Evolutionary conservation across 2,797 vertebrate genomes (phyloP).

Genomic region (Syngnathus acus): DNA sequence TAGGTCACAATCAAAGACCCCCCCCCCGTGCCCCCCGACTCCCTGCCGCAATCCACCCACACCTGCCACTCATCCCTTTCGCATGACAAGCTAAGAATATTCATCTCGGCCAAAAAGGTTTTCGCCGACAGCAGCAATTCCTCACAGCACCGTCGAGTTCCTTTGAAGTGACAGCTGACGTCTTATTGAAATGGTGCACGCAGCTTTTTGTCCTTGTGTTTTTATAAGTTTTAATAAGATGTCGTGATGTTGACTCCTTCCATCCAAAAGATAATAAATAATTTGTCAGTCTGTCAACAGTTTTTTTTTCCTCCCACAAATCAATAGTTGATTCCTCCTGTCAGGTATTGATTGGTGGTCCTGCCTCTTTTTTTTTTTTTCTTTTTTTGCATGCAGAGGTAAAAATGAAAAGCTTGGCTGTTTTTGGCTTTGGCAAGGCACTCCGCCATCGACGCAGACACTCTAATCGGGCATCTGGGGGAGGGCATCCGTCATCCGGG

Average conservation of each 20-base stretch:
- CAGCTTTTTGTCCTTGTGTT: background rate
- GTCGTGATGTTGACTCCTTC: background rate
- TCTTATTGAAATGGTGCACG: background rate
- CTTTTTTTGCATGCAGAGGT: background rate
- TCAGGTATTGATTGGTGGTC: background rate
- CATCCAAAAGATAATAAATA: background rate
- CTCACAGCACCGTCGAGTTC: constrained; percentile 4
- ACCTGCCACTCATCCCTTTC: background rate
- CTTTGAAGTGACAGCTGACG: constrained; percentile 9
- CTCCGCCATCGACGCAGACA: background rate
- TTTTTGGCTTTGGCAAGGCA: background rate
- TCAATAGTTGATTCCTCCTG: background rate
- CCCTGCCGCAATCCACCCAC: background rate
- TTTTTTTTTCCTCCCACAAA: background rate
- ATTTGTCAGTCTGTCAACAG: background rate
- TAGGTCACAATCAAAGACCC: background rate
- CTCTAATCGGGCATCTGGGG: constrained; percentile 45
- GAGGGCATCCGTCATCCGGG: constrained; percentile 28
- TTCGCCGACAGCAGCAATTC: constrained; percentile 10
- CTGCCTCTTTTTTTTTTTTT: background rate
- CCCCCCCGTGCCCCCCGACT: no score
- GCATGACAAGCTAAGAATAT: background rate
- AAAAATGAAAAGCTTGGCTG: background rate
- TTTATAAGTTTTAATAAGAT: background rate
- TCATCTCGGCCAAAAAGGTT: background rate